Base-by-base conservation (phyloP, 2,888 invertebrate genomes). In the Schrankia costaestrigalis region DNA sequence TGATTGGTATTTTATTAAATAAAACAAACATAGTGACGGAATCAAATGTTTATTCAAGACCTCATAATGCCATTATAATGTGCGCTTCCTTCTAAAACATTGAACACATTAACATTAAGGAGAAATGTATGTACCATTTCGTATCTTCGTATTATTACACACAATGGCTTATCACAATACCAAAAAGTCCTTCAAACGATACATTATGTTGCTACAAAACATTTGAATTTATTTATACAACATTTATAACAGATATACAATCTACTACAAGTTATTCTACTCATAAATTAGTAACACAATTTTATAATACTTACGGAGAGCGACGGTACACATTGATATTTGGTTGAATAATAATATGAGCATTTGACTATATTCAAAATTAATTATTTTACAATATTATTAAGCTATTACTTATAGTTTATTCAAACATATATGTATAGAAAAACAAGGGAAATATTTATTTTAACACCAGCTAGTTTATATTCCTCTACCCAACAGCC, bases 261-360 rank as follows among this genome's bases (percentile, higher is more conserved):
- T 57, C 62, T 51, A 50, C 62, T 65, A 69, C 44, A 64, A 48
- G 63, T 72, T 78, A 81, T 33, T 57, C 74, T 81, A 82, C 49
- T 65, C 69, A 81, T 81, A 83, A 81, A 80, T 81, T 79, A 81
- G 75, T 81, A 81, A 83, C 81, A 81, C 75, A 77, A 73, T 71
- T 51, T 23, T 53, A 71, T 83, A 82, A 83, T 82, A 83, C 81
- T 78, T 75, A 62, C 60, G 67, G 63, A 63, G 63, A 64, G 67
- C 68, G 64, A 61, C 61, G 65, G 56, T 63, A 47, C 38, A 42
- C 37, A 31, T 32, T 33, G 26, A 26, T 31, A 11, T 38, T 47
- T 54, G 36, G 37, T 46, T 46, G 46, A 49, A 43, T 56, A 43
- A 50, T 38, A 30, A 26, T 33, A 44, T 41, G 45, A 39, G 34